A percentile compares a stretch with the other conserved stretches of the same genome.
Evolutionary conservation across 2,113 vertebrate genomes (phyloP).

Genomic region (Zapus hudsonius): DNA sequence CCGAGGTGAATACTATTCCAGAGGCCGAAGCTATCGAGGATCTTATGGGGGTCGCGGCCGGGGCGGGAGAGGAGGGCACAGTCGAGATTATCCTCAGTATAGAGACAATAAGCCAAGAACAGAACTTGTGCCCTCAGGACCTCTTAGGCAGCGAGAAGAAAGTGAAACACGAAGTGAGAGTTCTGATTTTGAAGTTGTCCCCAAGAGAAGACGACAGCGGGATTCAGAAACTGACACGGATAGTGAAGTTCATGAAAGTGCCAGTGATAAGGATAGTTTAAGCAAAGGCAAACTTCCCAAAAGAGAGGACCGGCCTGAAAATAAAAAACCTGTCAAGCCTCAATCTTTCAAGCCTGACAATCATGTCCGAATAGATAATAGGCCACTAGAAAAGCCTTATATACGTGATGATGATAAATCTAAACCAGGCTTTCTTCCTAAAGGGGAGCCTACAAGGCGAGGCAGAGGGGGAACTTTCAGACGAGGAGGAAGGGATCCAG

Average conservation of each 20-base stretch:
- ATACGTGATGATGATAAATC: conserved; percentile 90
- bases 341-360: conserved; percentile 85
- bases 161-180: conserved; percentile 99
- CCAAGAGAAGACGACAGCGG: conserved; percentile 93
- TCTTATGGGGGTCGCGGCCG: conserved; percentile 93
- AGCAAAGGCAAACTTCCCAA: conserved; percentile 91
- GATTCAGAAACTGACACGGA: conserved; percentile 98
- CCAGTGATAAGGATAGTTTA: conserved; percentile 95
- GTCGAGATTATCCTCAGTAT: conserved; percentile 93
- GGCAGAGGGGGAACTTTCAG: conserved; percentile 94
- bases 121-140: conserved; percentile 86
- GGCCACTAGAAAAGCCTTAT: conserved; percentile 84
- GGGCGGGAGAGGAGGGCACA: conserved; percentile 93
- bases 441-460: conserved; percentile 95
- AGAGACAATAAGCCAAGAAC: conserved; percentile 92
- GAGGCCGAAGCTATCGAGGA: conserved; percentile 96
- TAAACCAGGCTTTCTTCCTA: conserved; percentile 96
- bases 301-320: conserved; percentile 86
- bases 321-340: conserved; percentile 84
- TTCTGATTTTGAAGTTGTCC: conserved; percentile 97
- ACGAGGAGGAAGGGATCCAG: conserved; percentile 91
- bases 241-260: conserved; percentile 95
- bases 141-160: conserved; percentile 93
- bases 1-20: conserved; percentile 96
- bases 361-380: conserved; percentile 82